Evolutionary conservation across 2,113 vertebrate genomes (phyloP), one percentile per base, ranked within the genome.

Genomic region (Chloroceryle aenea): DNA sequence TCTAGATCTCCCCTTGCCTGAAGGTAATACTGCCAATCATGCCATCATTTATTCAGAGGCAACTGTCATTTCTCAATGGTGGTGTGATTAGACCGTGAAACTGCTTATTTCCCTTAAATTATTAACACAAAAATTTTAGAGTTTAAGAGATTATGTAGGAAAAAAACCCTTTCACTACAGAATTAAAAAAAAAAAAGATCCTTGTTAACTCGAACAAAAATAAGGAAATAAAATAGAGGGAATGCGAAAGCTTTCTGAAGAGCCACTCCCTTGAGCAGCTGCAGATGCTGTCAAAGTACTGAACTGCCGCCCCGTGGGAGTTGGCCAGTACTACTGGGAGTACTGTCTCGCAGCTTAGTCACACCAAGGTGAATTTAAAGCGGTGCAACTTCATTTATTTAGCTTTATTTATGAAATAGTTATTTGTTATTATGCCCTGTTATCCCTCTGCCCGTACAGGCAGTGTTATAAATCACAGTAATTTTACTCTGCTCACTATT

Each of bases 211-310:
- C 7, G 6, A 66, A 23, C 34, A 50, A 82, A 93, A 90, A 40
- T 15, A 38, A 52, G 69, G 73, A 21, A 82, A 59, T n/a, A 27
- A 61, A 89, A 34, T 0, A 5, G 45, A 40, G 26, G 29, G 29
- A n/a, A 50, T 8, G 76, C 7, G 7, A 3, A n/a, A 32, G 73
- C 59, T n/a, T 0, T n/a, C 10, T 4, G 25, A 16, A 10, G 50
- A 47, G 67, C 72, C 53, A 4, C 72, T 93, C 74, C 93, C 90
- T 14, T 3, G 78, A 22, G 78, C 0, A 1, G 42, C 72, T 2
- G 71, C 4, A 3, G 45, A 0, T 19, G 27, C n/a, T 45, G 0
- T 1, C 2, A 6, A 4, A 23, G 85, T 0, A 1, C 89, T 2
- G 59, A 86, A 1, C 3, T 62, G 72, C 86, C 64, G 5, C 76